Percentiles rank a stretch among this genome's conserved stretches.
Evolutionary conservation across 2,888 invertebrate species (phyloP).

Genomic region (Zonitis immaculata): DNA sequence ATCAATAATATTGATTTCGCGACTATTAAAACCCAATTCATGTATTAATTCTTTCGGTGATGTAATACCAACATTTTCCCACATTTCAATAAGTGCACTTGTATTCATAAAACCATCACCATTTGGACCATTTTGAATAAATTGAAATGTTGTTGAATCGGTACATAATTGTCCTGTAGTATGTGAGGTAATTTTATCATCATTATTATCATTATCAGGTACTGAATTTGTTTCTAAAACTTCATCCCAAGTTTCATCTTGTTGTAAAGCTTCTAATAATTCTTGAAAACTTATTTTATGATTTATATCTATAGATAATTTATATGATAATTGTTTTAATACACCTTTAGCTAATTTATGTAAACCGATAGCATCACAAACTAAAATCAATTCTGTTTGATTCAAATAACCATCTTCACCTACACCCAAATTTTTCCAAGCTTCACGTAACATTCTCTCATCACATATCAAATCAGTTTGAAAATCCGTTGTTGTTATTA

Average conservation of each 20-base stretch:
- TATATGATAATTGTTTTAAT: constrained; percentile 60
- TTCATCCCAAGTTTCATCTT: constrained; percentile 49
- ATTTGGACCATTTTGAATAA: constrained; percentile 44
- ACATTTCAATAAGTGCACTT: constrained; percentile 62
- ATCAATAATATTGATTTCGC: constrained; percentile 57
- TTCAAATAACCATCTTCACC: constrained; percentile 60
- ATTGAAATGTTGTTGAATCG: constrained; percentile 43
- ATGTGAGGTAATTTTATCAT: constrained; percentile 40
- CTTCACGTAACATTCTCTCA: constrained; percentile 58
- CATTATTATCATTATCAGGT: constrained; percentile 12
- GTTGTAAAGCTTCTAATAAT: constrained; percentile 58
- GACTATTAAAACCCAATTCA: constrained; percentile 61
- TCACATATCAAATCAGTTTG: constrained; percentile 45
- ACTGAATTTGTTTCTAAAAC: constrained; percentile 31
- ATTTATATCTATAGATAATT: constrained; percentile 59
- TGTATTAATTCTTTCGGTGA: constrained; percentile 61
- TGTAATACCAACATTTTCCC: constrained; percentile 66
- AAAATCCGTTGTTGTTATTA: constrained; percentile 43
- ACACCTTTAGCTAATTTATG: constrained; percentile 62
- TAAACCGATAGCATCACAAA: constrained; percentile 64
- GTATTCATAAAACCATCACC: constrained; percentile 44
- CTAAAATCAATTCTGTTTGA: constrained; percentile 58
- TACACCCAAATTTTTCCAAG: constrained; percentile 60
- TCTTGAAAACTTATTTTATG: constrained; percentile 63
- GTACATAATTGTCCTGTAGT: constrained; percentile 36